Evolutionary conservation across 1,140 invertebrate species (phyloP).

Genomic region (Hyles euphorbiae): DNA sequence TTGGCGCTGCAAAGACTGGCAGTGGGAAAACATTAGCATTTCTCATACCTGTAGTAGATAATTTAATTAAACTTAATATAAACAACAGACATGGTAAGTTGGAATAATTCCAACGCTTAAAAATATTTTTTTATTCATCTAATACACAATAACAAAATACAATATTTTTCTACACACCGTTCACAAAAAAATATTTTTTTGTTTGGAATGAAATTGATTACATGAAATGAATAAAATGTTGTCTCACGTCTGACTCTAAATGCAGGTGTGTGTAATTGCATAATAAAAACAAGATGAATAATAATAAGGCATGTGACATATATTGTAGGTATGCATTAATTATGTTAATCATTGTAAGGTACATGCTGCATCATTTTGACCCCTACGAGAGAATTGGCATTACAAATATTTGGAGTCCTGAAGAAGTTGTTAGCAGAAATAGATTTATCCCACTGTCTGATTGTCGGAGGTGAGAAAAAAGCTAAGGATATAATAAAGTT

Average conservation of each 20-base stretch:
- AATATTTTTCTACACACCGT: too few relatives aligned
- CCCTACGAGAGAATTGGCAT: constrained; percentile 93
- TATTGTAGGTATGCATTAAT: not conserved
- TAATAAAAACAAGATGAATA: not conserved
- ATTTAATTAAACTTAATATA: constrained; percentile 85
- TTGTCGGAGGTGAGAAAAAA: constrained; percentile 92
- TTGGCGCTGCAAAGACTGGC: constrained; percentile 95
- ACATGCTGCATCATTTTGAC: constrained; percentile 92
- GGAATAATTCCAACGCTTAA: not conserved
- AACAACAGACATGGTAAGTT: constrained; percentile 83
- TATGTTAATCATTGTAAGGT: constrained; percentile 62
- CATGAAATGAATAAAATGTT: not conserved
- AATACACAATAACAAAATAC: too few relatives aligned
- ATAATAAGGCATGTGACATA: not conserved
- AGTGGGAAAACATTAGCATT: constrained; percentile 97
- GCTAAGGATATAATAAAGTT: constrained; percentile 82
- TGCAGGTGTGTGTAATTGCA: not conserved
- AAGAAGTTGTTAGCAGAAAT: constrained; percentile 87
- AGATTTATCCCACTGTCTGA: constrained; percentile 89
- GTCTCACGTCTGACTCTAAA: not conserved
- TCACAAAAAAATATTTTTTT: too few relatives aligned
- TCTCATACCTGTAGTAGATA: constrained; percentile 90
- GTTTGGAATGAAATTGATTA: too few relatives aligned
- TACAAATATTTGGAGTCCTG: constrained; percentile 93
- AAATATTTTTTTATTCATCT: too few relatives aligned